Evolutionary conservation across 2,888 invertebrate species (phyloP).

Genomic region (Cinara cedri): DNA sequence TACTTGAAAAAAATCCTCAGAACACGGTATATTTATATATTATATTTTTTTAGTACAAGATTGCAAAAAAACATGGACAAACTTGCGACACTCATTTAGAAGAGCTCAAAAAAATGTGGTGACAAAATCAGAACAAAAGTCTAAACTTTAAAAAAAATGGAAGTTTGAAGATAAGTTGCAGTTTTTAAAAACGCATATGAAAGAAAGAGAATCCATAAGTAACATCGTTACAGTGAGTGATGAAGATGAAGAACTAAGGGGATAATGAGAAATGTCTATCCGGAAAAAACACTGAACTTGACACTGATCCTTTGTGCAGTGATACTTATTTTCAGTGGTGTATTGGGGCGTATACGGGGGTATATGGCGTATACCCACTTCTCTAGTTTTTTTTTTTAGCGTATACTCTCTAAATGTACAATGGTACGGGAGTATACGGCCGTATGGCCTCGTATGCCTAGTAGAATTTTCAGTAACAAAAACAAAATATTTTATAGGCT

Average conservation of each 20-base stretch:
- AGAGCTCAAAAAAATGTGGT: constrained; percentile 37
- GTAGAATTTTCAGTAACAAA: too few relatives aligned
- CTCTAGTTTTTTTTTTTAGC: constrained; percentile 1
- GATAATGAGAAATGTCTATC: constrained; percentile 9
- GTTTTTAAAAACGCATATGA: constrained; percentile 26
- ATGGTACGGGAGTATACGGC: background rate
- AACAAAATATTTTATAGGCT: too few relatives aligned
- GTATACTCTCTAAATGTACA: background rate
- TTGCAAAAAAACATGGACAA: constrained; percentile 33
- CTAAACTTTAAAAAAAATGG: constrained; percentile 36
- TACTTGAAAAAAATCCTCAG: constrained; percentile 3
- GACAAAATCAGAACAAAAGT: constrained; percentile 26
- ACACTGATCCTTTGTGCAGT: constrained; percentile 15
- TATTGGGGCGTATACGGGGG: background rate
- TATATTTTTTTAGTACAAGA: constrained; percentile 29
- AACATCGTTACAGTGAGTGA: constrained; percentile 27
- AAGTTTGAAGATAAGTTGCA: constrained; percentile 31
- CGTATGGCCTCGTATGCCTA: too few relatives aligned
- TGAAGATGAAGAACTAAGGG: constrained; percentile 6
- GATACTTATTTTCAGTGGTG: constrained; percentile 17
- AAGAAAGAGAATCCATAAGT: constrained; percentile 24
- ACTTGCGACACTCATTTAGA: constrained; percentile 36
- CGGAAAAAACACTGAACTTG: constrained; percentile 13
- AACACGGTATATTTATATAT: background rate
- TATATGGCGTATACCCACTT: constrained; percentile 8